Evolutionary conservation across 2,113 vertebrate species (phyloP).

Genomic region (Odobenus rosmarus): DNA sequence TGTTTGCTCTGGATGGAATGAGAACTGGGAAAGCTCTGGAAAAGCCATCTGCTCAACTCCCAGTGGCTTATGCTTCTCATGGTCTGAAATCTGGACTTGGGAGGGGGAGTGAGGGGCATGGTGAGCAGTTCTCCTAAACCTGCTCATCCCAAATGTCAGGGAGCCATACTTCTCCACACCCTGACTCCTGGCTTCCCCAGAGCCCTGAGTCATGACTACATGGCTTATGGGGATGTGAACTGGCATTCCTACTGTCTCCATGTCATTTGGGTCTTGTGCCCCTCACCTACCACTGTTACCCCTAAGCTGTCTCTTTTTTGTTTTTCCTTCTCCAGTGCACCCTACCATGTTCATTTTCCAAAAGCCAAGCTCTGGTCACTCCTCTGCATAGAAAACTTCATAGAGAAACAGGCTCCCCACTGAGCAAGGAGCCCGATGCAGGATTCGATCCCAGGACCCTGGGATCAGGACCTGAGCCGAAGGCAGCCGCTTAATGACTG

Average conservation of each 20-base stretch:
- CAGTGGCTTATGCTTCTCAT: not conserved
- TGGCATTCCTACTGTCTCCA: fast-evolving
- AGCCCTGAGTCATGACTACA: not conserved
- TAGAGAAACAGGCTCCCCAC: not conserved
- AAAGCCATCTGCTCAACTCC: constrained; percentile 7
- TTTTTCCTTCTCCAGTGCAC: not conserved
- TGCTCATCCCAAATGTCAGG: not conserved
- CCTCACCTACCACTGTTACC: not conserved
- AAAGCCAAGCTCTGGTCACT: not conserved
- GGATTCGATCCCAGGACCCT: not conserved
- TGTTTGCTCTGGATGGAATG: not conserved
- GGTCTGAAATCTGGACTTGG: not conserved
- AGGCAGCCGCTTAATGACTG: not conserved
- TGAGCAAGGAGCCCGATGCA: not conserved
- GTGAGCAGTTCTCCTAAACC: not conserved
- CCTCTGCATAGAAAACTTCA: not conserved
- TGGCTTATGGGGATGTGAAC: not conserved
- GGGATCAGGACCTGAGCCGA: not conserved
- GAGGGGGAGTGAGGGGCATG: not conserved
- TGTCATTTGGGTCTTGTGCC: not conserved
- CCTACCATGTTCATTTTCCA: not conserved
- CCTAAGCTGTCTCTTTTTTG: not conserved
- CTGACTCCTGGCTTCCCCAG: not conserved
- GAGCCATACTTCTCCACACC: not conserved
- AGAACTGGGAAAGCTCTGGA: not conserved